A percentile compares a stretch with the other conserved stretches of the same genome.
Evolutionary conservation across 2,888 invertebrate genomes (phyloP).

Genomic region (Pyralis farinalis): DNA sequence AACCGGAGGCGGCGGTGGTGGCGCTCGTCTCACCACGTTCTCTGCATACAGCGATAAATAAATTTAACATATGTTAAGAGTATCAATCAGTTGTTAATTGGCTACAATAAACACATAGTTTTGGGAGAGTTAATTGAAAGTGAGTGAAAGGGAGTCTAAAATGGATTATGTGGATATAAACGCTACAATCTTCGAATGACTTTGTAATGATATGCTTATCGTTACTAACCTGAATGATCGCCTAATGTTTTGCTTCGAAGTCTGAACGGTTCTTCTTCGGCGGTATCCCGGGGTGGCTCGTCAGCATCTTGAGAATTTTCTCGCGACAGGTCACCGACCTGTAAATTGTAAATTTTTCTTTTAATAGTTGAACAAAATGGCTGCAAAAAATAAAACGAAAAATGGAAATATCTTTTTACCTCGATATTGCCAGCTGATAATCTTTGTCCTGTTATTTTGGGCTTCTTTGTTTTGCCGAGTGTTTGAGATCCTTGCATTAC

Average conservation of each 20-base stretch:
- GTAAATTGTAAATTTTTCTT: conserved; percentile 18
- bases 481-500: conserved; percentile 90
- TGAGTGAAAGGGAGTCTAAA: no score
- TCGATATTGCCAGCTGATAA: conserved; percentile 93
- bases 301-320: conserved; percentile 87
- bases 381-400: no score
- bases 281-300: conserved; percentile 51
- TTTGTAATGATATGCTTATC: no score
- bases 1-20: conserved; percentile 57
- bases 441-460: conserved; percentile 89
- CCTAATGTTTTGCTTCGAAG: conserved; percentile 95
- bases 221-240: conserved; percentile 86
- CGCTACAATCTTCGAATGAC: no score
- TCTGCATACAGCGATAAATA: conserved; percentile 27
- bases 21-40: conserved; percentile 36
- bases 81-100: not conserved
- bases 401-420: conserved; percentile 54
- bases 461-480: conserved; percentile 89
- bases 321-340: conserved; percentile 87
- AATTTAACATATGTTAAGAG: not conserved
- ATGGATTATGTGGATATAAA: no score
- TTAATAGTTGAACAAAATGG: no score
- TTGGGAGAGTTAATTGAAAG: no score
- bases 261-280: conserved; percentile 82
- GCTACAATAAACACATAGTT: not conserved